A percentile compares a stretch with the other conserved stretches of the same genome.
Conservation (phyloP, 2,888 invertebrate species). For the Phaedon cochleariae region DNA sequence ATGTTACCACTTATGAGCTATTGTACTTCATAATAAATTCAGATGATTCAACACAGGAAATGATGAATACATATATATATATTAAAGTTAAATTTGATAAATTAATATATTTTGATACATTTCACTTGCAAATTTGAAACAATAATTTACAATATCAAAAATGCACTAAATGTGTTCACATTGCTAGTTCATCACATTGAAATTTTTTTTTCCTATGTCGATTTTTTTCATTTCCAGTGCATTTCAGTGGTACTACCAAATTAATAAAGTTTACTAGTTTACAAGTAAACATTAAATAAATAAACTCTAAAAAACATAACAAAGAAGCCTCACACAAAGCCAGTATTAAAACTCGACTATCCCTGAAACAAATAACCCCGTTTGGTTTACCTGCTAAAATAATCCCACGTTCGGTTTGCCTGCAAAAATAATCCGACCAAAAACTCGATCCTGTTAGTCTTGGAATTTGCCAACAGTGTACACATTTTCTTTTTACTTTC, state of each 20-base stretch:
- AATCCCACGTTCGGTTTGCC: too few species aligned
- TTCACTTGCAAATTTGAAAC: background rate
- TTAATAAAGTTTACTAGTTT: background rate
- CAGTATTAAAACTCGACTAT: constrained; percentile 23
- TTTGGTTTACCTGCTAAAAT: background rate
- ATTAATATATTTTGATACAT: background rate
- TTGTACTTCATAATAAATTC: background rate
- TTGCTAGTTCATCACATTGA: background rate
- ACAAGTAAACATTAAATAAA: constrained; percentile 16
- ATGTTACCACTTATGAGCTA: too few species aligned
- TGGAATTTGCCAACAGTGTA: too few species aligned
- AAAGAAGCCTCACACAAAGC: constrained; percentile 33
- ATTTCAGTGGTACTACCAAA: background rate
- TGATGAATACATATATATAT: background rate
- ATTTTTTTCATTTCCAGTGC: background rate
- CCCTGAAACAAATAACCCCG: constrained; percentile 14
- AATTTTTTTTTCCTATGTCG: too few species aligned
- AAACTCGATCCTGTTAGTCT: too few species aligned
- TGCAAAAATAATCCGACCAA: too few species aligned
- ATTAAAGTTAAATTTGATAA: background rate
- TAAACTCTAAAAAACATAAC: constrained; percentile 33
- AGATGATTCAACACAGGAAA: background rate
- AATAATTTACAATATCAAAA: background rate
- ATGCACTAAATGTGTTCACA: background rate
- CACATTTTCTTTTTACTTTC: too few species aligned